These are phyloP conservation scores for Chaunax sp. DNA, from an alignment of 2,797 vertebrate species.

Conservation along the genomic window DNA sequence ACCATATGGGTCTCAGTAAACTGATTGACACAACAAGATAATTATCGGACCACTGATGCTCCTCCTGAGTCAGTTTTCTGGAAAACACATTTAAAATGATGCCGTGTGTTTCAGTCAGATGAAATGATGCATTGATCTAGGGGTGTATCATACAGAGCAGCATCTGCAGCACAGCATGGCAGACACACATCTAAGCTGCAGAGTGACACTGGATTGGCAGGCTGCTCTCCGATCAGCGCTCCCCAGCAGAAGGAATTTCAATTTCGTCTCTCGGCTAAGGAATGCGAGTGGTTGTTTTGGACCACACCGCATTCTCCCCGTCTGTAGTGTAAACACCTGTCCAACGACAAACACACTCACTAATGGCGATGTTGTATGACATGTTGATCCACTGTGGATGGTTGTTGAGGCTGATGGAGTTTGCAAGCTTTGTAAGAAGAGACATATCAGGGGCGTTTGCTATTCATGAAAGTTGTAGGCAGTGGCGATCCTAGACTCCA, in stretches of 20 bases:
- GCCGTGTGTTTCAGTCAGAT: slow-evolving; percentile 29
- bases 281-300: background rate
- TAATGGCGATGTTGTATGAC: background rate
- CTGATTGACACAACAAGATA: background rate
- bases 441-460: slow-evolving; percentile 32
- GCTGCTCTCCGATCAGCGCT: slow-evolving; percentile 27
- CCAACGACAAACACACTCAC: background rate
- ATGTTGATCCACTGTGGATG: background rate
- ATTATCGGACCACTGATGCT: background rate
- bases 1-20: slow-evolving; percentile 7
- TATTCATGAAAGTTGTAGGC: slow-evolving; percentile 37
- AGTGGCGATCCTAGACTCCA: too few species aligned
- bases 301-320: background rate
- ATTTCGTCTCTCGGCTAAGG: slow-evolving; percentile 3
- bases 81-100: slow-evolving; percentile 13
- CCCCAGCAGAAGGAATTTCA: too few species aligned
- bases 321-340: slow-evolving; percentile 11
- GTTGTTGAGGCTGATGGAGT: background rate
- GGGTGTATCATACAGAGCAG: slow-evolving; percentile 46
- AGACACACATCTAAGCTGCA: slow-evolving; percentile 54
- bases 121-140: slow-evolving; percentile 42
- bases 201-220: slow-evolving; percentile 46
- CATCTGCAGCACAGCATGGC: slow-evolving; percentile 59
- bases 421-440: too few species aligned
- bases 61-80: background rate